Evolutionary conservation across 2,888 invertebrate genomes (phyloP).

Genomic region (Lomographa bimaculata): DNA sequence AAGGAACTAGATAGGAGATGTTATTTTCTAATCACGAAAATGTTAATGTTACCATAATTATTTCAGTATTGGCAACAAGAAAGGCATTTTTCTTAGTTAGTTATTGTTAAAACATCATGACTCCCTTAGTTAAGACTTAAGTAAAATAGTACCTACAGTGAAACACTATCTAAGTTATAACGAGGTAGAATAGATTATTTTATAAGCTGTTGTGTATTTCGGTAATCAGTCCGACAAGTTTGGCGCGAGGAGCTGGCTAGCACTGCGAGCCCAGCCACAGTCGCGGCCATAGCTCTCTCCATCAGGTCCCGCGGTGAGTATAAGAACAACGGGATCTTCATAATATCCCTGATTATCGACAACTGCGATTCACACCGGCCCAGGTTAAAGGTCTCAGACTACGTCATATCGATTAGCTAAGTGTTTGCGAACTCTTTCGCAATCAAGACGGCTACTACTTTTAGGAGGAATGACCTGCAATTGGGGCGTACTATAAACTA

Average conservation of each 20-base stretch:
- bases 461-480: constrained; percentile 14
- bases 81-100: no score
- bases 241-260: constrained; percentile 25
- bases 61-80: no score
- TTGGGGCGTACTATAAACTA: background rate
- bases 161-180: no score
- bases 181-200: no score
- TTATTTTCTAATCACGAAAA: no score
- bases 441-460: constrained; percentile 6
- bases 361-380: constrained; percentile 3
- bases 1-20: no score
- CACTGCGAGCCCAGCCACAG: constrained; percentile 43
- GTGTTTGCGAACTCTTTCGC: constrained; percentile 12
- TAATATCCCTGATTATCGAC: background rate
- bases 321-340: constrained; percentile 50
- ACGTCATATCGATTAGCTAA: constrained; percentile 12
- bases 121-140: no score
- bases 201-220: no score
- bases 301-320: constrained; percentile 76
- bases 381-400: constrained; percentile 10
- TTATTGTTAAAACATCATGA: no score
- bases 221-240: constrained; percentile 26
- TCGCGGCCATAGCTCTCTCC: constrained; percentile 71
- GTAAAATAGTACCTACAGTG: no score
- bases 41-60: no score